These are phyloP conservation scores for Acropternis orthonyx DNA, from an alignment of 2,797 vertebrate genomes.

Conservation along the genomic window DNA sequence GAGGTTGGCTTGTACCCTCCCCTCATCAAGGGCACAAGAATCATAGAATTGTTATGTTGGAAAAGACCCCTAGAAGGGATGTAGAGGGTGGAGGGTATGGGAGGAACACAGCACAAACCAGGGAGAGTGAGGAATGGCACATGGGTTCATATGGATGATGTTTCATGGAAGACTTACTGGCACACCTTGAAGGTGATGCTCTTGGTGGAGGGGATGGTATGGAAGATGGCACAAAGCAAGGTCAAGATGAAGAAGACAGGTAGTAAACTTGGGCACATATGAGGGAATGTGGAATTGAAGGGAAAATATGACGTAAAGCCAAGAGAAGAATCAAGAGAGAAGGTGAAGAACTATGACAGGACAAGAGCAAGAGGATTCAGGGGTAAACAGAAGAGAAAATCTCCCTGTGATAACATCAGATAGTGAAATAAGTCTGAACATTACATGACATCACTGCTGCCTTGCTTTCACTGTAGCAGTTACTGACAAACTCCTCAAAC, in stretches of 20 bases:
- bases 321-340: background rate
- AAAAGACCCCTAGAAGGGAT: background rate
- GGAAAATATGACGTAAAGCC: background rate
- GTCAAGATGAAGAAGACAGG: background rate
- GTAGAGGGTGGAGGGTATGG: background rate
- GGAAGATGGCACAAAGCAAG: background rate
- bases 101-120: background rate
- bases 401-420: background rate
- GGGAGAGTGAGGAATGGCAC: fast-evolving
- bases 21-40: background rate
- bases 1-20: background rate
- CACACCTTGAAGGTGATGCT: background rate
- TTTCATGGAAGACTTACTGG: background rate
- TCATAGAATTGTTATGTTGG: background rate
- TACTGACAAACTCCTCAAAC: background rate
- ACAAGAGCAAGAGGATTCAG: background rate
- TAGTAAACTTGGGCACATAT: background rate
- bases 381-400: background rate
- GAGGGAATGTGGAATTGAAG: background rate
- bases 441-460: background rate
- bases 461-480: background rate
- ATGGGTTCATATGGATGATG: fast-evolving
- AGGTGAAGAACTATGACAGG: background rate
- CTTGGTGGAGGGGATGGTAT: background rate
- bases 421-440: background rate